Evolutionary conservation across 2,797 vertebrate species (phyloP), one percentile per base, ranked within the genome.

Genomic region (Nannoperca obscura): DNA sequence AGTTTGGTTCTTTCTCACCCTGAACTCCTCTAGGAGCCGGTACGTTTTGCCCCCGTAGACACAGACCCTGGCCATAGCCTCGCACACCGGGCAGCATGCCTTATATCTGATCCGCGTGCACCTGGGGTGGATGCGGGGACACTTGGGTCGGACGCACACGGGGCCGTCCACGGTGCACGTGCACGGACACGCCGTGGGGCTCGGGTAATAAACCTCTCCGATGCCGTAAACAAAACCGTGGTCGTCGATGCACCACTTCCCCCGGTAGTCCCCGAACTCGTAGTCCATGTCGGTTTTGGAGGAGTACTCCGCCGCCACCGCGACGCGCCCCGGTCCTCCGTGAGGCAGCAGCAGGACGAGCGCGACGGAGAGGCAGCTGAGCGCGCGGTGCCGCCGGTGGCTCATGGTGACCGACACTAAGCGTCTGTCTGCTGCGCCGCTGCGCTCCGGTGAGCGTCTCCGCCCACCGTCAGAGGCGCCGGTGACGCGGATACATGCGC

Each of bases 171-270:
- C 92, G 7, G 95, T 96, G 88, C 95, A 96, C 53, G 94, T 95
- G 92, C 95, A 96, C 4, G 95, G 95, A 24, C 95, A 96, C 5
- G 93, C 93, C 5, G 89, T 34, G n/a, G 91, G 85, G 36, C 94
- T 91, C 34, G 95, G 95, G 76, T 93, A 92, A 40, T 94, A 96
- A 1, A 94, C 86, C 75, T 95, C 93, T 9, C 95, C 95, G 78
- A 96, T 93, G 58, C 66, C 85, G 78, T 95, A 95, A 2, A 96
- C 95, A 54, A 94, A 95, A 0, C 95, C 95, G 78, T 94, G 93
- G 59, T 96, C 94, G 78, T 95, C 94, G 47, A 96, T 83, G 76
- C 95, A 96, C 92, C 95, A 95, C 89, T 92, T 94, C 0, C 95
- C 95, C 40, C 95, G 91, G 78, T 96, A 96, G 76, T 96, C 95